A percentile compares a stretch with the other conserved stretches of the same genome.
phyloP scores from a whole-genome alignment of 2,888 invertebrate genomes.

The Artemia sp. region DNA sequence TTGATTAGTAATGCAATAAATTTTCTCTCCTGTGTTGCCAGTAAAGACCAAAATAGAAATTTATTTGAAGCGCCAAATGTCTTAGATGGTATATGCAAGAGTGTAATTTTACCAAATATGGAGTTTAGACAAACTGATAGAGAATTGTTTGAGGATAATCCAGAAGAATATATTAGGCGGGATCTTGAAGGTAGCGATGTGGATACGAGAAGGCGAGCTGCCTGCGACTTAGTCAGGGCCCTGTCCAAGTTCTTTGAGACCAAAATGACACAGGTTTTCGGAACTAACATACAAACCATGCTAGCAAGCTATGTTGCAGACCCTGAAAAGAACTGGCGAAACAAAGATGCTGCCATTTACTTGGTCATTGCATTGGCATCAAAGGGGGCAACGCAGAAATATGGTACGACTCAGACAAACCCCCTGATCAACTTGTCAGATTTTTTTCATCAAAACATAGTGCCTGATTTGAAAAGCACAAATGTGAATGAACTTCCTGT shows the following conservation, averaged over 20 bases:
- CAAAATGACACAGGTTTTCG: conserved; percentile 70
- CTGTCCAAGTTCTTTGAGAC: conserved; percentile 71
- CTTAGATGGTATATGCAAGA: conserved; percentile 80
- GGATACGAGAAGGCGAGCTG: conserved; percentile 84
- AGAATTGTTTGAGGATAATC: conserved; percentile 47
- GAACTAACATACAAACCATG: conserved; percentile 68
- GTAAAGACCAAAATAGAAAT: conserved; percentile 65
- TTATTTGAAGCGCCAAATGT: conserved; percentile 75
- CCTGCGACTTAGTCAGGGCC: conserved; percentile 88
- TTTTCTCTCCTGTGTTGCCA: conserved; percentile 85
- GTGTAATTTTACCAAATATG: conserved; percentile 96
- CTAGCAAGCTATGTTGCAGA: conserved; percentile 55
- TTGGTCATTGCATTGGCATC: conserved; percentile 86
- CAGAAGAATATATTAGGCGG: conserved; percentile 85
- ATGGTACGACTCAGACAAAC: conserved; percentile 79
- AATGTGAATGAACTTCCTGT: conserved; percentile 69
- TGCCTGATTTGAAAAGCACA: conserved; percentile 60
- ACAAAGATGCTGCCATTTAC: conserved; percentile 89
- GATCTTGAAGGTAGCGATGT: conserved; percentile 98
- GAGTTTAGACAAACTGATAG: conserved; percentile 60
- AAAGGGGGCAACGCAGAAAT: conserved; percentile 68
- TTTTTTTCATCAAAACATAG: conserved; percentile 69
- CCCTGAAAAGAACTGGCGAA: conserved; percentile 65
- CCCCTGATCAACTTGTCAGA: conserved; percentile 72
- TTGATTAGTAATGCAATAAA: conserved; percentile 87